Base-by-base conservation (phyloP, 2,888 invertebrate species). In the Hedychridium roseum region DNA sequence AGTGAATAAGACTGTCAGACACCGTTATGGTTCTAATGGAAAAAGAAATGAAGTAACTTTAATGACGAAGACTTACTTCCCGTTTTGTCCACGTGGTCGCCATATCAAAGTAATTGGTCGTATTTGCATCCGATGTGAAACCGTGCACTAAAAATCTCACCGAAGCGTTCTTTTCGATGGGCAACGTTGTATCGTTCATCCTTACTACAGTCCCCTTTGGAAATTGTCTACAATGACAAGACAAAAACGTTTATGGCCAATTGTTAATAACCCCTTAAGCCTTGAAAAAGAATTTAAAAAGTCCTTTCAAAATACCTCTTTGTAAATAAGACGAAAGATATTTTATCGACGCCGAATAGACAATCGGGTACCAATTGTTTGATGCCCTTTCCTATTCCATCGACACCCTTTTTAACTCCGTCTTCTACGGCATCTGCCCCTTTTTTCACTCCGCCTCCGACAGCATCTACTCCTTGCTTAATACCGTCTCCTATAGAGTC, bases 101-200 rank as follows among this genome's bases (percentile, higher is more conserved):
- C 4, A 53, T 16, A 0, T 18, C n/a, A 16, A 11, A 23, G 4
- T 36, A 26, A 5, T 37, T 17, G 5, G 52, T 7, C 30, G 9
- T 32, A 31, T 53, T 53, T n/a, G 38, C 48, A 12, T 32, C 32
- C 1, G 48, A 48, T 15, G 34, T 38, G 11, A 53, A 53, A 27
- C 52, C 52, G 17, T 53, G 52, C 15, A 42, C 21, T 11, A 44
- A 12, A 11, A 51, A 45, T 1, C 9, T 30, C 1, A 40, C 7
- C 3, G 2, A n/a, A 4, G 27, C 11, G 16, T n/a, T 2, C n/a
- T n/a, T n/a, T 11, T 5, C 5, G 11, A 31, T 11, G 6, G 11
- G 11, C 6, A 31, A 5, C 5, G 5, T 7, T 31, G 5, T 11
- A 5, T n/a, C 14, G 4, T 31, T 11, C 5, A 7, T 11, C 7